Evolutionary conservation across 2,797 vertebrate genomes (phyloP).

Genomic region (Myiothlypis chrysogaster): DNA sequence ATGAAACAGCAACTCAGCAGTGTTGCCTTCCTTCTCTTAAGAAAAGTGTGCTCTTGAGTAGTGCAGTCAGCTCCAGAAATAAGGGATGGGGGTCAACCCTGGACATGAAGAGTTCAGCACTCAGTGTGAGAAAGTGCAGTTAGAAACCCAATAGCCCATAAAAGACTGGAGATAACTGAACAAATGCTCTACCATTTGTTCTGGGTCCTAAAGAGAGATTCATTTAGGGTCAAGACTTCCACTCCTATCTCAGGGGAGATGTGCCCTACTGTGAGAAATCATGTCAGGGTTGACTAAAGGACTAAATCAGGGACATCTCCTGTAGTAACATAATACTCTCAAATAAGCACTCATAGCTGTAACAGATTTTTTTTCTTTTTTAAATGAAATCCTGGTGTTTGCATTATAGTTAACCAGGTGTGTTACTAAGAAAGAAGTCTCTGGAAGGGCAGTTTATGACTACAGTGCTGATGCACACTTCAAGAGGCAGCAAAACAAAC

Average conservation of each 20-base stretch:
- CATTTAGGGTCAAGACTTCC: not conserved
- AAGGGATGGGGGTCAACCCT: not conserved
- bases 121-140: not conserved
- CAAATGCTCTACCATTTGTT: not conserved
- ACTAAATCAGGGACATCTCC: not conserved
- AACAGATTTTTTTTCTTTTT: not conserved
- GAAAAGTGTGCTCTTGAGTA: not conserved
- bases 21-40: not conserved
- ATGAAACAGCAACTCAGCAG: not conserved
- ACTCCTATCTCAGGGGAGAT: not conserved
- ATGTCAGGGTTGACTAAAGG: not conserved
- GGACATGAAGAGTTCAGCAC: not conserved
- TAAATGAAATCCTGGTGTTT: not conserved
- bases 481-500: not conserved
- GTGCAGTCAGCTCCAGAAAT: not conserved
- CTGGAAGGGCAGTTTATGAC: not conserved
- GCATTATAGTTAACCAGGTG: not conserved
- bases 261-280: not conserved
- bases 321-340: not conserved
- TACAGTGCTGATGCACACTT: not conserved
- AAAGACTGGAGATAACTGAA: not conserved
- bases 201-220: not conserved
- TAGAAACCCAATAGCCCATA: not conserved
- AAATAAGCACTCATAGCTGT: not conserved
- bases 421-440: not conserved